Conservation (phyloP, 2,888 invertebrate species). For the Volucella inflata region DNA sequence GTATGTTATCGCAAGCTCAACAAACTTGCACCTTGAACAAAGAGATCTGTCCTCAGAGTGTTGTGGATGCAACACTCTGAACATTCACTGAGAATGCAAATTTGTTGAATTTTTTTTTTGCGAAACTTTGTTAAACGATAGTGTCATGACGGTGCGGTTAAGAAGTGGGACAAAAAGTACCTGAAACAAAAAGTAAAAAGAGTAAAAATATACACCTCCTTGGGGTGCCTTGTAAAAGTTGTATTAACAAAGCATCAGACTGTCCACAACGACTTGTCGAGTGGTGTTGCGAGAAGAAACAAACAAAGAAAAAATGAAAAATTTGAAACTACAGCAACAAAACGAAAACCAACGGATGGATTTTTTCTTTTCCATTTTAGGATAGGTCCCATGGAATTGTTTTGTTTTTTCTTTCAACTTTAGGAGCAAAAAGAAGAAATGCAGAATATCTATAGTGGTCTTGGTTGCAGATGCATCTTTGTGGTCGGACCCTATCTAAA, state of each 20-base stretch:
- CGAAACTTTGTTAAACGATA: slow-evolving; percentile 69
- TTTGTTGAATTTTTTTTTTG: slow-evolving; percentile 22
- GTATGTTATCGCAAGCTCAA: slow-evolving; percentile 64
- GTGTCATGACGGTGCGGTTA: slow-evolving; percentile 60
- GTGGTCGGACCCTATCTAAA: slow-evolving; percentile 59
- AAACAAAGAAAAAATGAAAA: slow-evolving; percentile 4
- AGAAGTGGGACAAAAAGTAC: slow-evolving; percentile 58
- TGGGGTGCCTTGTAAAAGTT: slow-evolving; percentile 58
- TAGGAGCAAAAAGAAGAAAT: background rate
- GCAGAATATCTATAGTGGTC: slow-evolving; percentile 34
- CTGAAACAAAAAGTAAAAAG: slow-evolving; percentile 12
- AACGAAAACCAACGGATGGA: background rate
- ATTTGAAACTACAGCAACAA: too few species aligned
- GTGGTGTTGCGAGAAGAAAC: slow-evolving; percentile 30
- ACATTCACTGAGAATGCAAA: slow-evolving; percentile 58
- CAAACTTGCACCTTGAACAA: slow-evolving; percentile 63
- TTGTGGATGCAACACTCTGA: slow-evolving; percentile 61
- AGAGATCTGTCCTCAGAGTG: slow-evolving; percentile 23
- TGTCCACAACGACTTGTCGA: slow-evolving; percentile 63
- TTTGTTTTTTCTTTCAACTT: background rate
- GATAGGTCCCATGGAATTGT: background rate
- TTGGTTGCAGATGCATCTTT: slow-evolving; percentile 59
- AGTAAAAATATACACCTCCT: slow-evolving; percentile 36
- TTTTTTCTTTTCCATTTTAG: slow-evolving; percentile 12
- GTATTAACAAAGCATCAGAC: slow-evolving; percentile 68